These are phyloP conservation scores for Mus musculus DNA, from an alignment of 2,113 vertebrate genomes.

Conservation along the genomic window DNA sequence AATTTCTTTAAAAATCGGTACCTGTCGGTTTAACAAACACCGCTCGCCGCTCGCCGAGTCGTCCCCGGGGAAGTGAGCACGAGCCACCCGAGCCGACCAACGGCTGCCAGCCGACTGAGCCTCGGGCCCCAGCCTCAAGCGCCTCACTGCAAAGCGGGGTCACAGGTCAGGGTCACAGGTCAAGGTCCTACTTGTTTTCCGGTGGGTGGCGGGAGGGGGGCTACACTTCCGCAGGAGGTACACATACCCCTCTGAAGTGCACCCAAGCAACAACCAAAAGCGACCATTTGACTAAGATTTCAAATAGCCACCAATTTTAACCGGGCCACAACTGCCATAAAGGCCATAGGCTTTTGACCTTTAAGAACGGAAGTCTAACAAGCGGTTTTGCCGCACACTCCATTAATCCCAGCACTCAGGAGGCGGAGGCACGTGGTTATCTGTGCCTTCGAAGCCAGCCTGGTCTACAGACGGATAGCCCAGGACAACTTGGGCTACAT, in stretches of 20 bases:
- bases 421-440: background rate
- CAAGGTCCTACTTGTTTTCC: background rate
- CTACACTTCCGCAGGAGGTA: background rate
- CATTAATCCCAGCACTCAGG: background rate
- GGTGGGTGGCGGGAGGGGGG: background rate
- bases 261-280: too few species aligned
- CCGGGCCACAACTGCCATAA: background rate
- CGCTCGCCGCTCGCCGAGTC: too few species aligned
- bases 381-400: rapidly evolving
- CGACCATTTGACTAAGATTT: background rate
- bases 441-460: background rate
- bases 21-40: too few species aligned
- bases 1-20: too few species aligned
- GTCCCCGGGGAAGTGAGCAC: too few species aligned
- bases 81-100: too few species aligned
- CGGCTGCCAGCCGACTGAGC: too few species aligned
- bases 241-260: rapidly evolving
- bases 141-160: background rate
- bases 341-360: background rate
- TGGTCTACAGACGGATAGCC: background rate
- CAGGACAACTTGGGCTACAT: background rate
- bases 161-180: too few species aligned
- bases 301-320: background rate
- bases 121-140: background rate
- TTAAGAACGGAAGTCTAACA: background rate